Evolutionary conservation across 2,888 invertebrate species (phyloP).

Genomic region (Mamestra brassicae): DNA sequence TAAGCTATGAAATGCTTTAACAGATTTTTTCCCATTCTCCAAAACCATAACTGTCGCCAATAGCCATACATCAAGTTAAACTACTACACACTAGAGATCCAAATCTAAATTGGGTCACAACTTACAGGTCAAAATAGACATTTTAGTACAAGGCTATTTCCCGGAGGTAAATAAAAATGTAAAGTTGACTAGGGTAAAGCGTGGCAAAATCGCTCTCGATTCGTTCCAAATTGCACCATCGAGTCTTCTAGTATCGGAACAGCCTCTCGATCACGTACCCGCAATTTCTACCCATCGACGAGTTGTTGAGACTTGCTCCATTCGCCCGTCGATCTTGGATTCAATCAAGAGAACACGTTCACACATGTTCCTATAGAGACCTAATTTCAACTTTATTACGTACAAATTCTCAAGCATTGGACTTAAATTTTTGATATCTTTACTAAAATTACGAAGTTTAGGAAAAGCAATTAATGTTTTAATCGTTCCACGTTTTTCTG

Average conservation of each 20-base stretch:
- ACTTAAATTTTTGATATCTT: slow-evolving; percentile 39
- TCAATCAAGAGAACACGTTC: slow-evolving; percentile 68
- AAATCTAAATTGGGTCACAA: slow-evolving; percentile 61
- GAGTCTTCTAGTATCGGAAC: slow-evolving; percentile 70
- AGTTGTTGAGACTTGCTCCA: slow-evolving; percentile 68
- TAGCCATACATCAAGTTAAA: slow-evolving; percentile 31
- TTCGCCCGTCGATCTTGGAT: slow-evolving; percentile 64
- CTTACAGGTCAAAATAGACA: slow-evolving; percentile 49
- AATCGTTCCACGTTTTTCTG: slow-evolving; percentile 50
- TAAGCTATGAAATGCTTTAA: background rate
- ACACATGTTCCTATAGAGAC: slow-evolving; percentile 47
- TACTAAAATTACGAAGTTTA: slow-evolving; percentile 46
- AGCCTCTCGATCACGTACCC: slow-evolving; percentile 77
- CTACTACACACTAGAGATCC: slow-evolving; percentile 38
- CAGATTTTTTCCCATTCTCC: slow-evolving; percentile 6
- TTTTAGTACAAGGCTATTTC: slow-evolving; percentile 58
- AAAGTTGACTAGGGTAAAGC: slow-evolving; percentile 65
- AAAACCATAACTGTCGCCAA: slow-evolving; percentile 18
- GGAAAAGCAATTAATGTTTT: slow-evolving; percentile 56
- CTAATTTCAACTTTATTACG: slow-evolving; percentile 40
- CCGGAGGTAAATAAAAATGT: slow-evolving; percentile 70
- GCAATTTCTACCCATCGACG: slow-evolving; percentile 71
- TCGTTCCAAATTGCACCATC: slow-evolving; percentile 76
- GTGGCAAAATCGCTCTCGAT: slow-evolving; percentile 72
- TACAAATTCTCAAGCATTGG: slow-evolving; percentile 18